Conservation (phyloP, 2,113 vertebrate species). For the Embiotoca jacksoni region DNA sequence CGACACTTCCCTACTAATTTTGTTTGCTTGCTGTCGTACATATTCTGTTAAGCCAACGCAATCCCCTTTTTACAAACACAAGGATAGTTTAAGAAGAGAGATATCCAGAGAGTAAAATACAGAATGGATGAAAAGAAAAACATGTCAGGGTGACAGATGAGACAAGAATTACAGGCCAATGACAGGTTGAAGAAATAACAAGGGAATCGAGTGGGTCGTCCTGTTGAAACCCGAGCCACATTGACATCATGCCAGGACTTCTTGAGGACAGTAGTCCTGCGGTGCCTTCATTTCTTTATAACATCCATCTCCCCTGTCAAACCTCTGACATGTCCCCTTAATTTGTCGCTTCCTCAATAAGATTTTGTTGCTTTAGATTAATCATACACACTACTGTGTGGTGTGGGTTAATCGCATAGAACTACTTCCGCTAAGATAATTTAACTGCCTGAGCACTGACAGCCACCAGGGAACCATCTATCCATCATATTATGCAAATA, state of each 20-base stretch:
- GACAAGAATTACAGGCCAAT: neutral
- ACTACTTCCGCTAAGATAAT: neutral
- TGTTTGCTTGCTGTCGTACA: neutral
- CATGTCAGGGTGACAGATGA: slow-evolving; percentile 19
- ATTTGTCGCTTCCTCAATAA: neutral
- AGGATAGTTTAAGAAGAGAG: neutral
- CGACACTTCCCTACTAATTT: too few species aligned
- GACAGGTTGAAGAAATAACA: slow-evolving; percentile 14
- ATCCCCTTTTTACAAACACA: too few species aligned
- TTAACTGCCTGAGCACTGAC: neutral
- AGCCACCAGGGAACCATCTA: neutral
- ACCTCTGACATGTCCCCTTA: neutral
- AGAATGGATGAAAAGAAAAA: neutral
- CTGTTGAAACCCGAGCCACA: slow-evolving; percentile 8
- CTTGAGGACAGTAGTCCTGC: neutral
- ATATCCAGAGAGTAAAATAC: neutral
- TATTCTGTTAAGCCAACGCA: too few species aligned
- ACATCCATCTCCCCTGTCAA: slow-evolving; percentile 15
- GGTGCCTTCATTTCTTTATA: neutral
- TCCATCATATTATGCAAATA: neutral
- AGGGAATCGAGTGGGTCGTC: slow-evolving; percentile 1
- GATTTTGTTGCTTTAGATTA: neutral
- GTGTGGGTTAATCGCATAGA: slow-evolving; percentile 10
- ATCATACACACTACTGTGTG: neutral
- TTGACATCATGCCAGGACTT: slow-evolving; percentile 20